Base-by-base conservation (phyloP, 1,140 invertebrate genomes). In the Grapholita molesta region DNA sequence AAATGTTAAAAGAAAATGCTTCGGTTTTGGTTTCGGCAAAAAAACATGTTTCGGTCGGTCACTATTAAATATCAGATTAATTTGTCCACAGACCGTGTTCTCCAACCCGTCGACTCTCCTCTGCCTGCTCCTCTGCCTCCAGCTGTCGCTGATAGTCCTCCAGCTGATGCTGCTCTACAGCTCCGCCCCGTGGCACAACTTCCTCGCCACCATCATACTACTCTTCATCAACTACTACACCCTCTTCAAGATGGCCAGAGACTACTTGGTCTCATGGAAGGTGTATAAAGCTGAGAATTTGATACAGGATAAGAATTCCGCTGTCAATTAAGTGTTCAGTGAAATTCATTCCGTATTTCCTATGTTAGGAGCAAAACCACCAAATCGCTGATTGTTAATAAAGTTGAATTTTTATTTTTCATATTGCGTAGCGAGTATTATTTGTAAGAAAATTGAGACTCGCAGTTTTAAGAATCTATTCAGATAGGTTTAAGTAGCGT, bases 161-260 rank as follows among this genome's bases (percentile, higher is more conserved):
- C 96, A 99, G 90, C 92, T 99, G 48, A 93, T 96, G 61, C 93
- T 97, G 23, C 83, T 99, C 0, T 92, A 97, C 72, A 93, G 95
- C 53, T 95, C 95, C 2, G 94, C 94, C 7, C 96, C 98, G 76
- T 99, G 98, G 98, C 97, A 98, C 88, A 96, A 98, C 84, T 94
- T 98, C 30, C 82, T 99, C 8, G 97, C 97, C 15, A 93, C 98
- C 70, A 94, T 96, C 11, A 92, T 98, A 32, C 92, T 99, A 24
- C 93, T 98, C 8, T 95, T 98, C 79, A 96, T 97, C 57, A 99
- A 98, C 88, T 98, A 98, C 89, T 96, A 97, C 76, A 96, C 97
- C 0, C 93, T 99, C 5, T 99, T 97, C 78, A 98, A 98, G 91
- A 92, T 98, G 65, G 92, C 95, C 3, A 93, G 98, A 66, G 97